These are phyloP conservation scores for Melitaea cinxia DNA, from an alignment of 1,140 invertebrate species.

Conservation along the genomic window DNA sequence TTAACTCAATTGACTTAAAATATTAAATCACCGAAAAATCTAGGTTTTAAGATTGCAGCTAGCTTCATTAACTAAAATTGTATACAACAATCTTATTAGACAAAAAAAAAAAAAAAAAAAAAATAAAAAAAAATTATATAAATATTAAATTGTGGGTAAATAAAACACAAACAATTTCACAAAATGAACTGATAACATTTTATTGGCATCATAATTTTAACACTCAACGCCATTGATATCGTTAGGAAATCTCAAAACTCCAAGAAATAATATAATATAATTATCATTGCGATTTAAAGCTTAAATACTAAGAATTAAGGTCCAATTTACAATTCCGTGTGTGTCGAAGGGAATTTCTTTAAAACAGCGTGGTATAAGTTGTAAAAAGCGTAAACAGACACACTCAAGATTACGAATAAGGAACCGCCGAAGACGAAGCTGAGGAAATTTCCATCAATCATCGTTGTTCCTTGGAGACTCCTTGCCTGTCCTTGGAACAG, in stretches of 20 bases:
- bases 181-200: conserved; percentile 17
- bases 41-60: no score
- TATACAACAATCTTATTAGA: neutral
- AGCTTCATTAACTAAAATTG: no score
- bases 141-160: neutral
- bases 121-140: no score
- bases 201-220: conserved; percentile 15
- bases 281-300: conserved; percentile 1
- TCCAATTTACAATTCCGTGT: conserved; percentile 86
- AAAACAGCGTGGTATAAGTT: conserved; percentile 90
- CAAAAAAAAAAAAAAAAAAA: neutral
- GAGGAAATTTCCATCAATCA: conserved; percentile 91
- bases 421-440: conserved; percentile 90
- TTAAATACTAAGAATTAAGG: conserved; percentile 26
- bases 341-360: conserved; percentile 89
- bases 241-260: neutral
- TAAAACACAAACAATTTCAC: conserved; percentile 15
- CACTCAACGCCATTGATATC: neutral
- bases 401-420: conserved; percentile 88
- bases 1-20: no score
- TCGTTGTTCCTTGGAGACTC: conserved; percentile 82
- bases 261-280: neutral
- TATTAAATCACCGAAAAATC: no score
- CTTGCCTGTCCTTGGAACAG: conserved; percentile 77
- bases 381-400: conserved; percentile 91